These are phyloP conservation scores for Apamea anceps DNA, from an alignment of 2,888 invertebrate species.

Conservation along the genomic window DNA sequence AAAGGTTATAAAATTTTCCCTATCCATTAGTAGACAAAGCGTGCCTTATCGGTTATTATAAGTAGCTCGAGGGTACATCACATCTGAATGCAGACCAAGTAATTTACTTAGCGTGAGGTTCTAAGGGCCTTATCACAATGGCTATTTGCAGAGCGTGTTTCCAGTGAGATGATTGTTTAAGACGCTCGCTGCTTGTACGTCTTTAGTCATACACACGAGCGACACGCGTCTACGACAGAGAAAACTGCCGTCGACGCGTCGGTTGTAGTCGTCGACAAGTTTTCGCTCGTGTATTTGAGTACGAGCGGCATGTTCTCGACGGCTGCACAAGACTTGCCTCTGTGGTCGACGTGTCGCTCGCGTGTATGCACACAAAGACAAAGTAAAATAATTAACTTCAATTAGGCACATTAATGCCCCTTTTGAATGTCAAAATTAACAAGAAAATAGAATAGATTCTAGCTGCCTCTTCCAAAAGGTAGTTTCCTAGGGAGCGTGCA, in stretches of 20 bases:
- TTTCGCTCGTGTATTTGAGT: too few relatives aligned
- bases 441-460: background rate
- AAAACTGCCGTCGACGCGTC: too few relatives aligned
- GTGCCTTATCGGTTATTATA: slow-evolving; percentile 22
- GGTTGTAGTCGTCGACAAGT: too few relatives aligned
- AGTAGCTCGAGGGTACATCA: slow-evolving; percentile 29
- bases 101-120: slow-evolving; percentile 45
- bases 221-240: too few relatives aligned
- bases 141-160: background rate
- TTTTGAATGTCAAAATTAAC: background rate
- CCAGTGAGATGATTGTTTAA: background rate
- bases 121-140: background rate
- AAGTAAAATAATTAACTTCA: background rate
- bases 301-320: too few relatives aligned
- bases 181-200: background rate
- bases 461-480: background rate
- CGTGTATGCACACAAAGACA: background rate
- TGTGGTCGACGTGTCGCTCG: too few relatives aligned
- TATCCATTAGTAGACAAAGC: slow-evolving; percentile 18
- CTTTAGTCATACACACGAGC: too few relatives aligned
- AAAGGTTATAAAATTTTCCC: background rate
- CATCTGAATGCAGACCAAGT: slow-evolving; percentile 23
- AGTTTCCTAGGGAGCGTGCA: background rate
- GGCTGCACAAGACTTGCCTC: too few relatives aligned
- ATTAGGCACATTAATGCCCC: background rate